Evolutionary conservation across 2,797 vertebrate species (phyloP).

Genomic region (Melanotaenia nigrans): DNA sequence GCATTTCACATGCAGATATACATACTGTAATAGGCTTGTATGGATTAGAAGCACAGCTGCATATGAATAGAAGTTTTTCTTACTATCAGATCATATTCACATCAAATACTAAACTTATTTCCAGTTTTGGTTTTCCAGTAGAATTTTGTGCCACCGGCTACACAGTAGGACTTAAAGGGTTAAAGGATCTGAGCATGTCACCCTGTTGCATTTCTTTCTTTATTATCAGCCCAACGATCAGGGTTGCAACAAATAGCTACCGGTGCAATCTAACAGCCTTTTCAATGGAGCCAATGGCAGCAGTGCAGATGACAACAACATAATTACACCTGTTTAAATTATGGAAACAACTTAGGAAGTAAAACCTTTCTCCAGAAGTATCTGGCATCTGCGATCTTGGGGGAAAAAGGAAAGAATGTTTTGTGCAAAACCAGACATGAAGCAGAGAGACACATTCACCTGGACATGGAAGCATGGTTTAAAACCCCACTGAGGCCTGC

Average conservation of each 20-base stretch:
- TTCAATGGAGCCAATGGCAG: conserved; percentile 1
- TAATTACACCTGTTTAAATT: conserved; percentile 30
- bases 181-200: conserved; percentile 8
- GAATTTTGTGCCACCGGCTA: too few species aligned
- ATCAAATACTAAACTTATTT: conserved; percentile 19
- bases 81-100: not conserved
- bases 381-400: conserved; percentile 30
- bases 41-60: not conserved
- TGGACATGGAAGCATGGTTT: conserved; percentile 54
- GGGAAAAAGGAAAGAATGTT: conserved; percentile 15
- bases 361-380: not conserved
- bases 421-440: conserved; percentile 32
- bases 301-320: not conserved
- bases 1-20: not conserved
- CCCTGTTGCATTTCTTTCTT: conserved; percentile 35
- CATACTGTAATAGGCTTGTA: not conserved
- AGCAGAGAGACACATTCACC: conserved; percentile 23
- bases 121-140: not conserved
- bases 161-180: too few species aligned
- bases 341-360: conserved; percentile 20
- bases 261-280: conserved; percentile 4
- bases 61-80: not conserved
- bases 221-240: conserved; percentile 3
- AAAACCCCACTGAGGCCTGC: conserved; percentile 46
- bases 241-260: conserved; percentile 21